Conservation (phyloP, 2,888 invertebrate species). For the Kuschelorhynchus macadamiae region DNA sequence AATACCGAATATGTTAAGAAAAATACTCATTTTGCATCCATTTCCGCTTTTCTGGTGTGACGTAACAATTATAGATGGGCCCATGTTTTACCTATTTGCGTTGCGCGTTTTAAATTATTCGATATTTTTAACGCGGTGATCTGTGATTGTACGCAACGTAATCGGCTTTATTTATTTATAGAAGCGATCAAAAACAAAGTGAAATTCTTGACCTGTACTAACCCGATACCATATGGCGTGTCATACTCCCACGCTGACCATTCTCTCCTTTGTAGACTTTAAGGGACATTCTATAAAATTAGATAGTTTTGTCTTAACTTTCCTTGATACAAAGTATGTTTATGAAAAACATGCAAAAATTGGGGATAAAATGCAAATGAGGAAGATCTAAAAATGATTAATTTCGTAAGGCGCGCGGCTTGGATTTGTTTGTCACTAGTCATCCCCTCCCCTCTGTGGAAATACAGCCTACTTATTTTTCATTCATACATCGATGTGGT, state of each 20-base stretch:
- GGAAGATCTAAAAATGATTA: no score
- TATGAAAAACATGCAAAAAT: no score
- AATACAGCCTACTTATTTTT: no score
- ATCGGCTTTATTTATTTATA: background rate
- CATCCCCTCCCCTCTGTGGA: no score
- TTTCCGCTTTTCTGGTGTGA: no score
- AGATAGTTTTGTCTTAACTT: background rate
- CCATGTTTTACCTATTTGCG: background rate
- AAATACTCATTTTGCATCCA: no score
- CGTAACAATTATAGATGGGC: background rate
- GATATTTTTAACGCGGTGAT: no score
- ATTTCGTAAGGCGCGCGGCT: no score
- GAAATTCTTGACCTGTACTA: slow-evolving; percentile 16
- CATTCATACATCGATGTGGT: no score
- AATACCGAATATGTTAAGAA: no score
- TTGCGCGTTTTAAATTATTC: background rate
- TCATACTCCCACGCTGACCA: background rate
- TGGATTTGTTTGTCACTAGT: no score
- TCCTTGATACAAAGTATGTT: background rate
- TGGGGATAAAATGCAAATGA: no score
- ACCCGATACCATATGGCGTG: slow-evolving; percentile 15
- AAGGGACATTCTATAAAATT: background rate
- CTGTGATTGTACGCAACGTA: background rate
- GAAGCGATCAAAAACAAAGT: background rate
- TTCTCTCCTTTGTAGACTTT: background rate